phyloP scores from a whole-genome alignment of 2,113 vertebrate genomes.

The Alosa alosa region DNA sequence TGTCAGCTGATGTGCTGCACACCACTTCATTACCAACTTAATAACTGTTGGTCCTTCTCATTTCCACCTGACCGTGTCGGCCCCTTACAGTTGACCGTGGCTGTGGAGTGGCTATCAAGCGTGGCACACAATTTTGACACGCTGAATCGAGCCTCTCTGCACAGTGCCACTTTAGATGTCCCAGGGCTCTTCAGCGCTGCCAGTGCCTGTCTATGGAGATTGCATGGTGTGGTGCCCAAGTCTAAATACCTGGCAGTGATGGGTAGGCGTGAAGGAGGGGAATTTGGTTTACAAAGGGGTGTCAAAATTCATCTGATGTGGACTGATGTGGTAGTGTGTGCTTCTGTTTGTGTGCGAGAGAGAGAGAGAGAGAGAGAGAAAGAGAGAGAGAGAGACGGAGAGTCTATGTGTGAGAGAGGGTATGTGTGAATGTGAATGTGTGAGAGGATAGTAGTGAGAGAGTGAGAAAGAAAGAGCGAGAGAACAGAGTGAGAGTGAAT shows the following conservation, averaged over 20 bases:
- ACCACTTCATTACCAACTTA: not conserved
- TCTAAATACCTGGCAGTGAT: not conserved
- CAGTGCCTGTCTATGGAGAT: not conserved
- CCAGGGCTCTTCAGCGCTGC: not conserved
- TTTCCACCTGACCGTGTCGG: too few species aligned
- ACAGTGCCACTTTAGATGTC: not conserved
- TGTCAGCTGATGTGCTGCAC: not conserved
- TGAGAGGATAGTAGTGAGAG: constrained; percentile 6
- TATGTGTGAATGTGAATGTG: too few species aligned
- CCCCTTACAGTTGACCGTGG: not conserved
- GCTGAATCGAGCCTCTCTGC: not conserved
- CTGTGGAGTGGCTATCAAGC: not conserved
- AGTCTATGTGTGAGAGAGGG: too few species aligned
- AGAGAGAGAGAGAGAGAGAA: too few species aligned
- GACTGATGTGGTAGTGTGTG: not conserved
- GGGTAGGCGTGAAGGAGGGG: not conserved
- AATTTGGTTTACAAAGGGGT: not conserved
- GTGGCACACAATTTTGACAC: not conserved
- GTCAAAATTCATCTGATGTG: not conserved
- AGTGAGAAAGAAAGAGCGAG: not conserved
- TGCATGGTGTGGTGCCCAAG: not conserved
- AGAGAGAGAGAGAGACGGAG: too few species aligned
- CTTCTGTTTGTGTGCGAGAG: not conserved
- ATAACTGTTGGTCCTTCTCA: too few species aligned
- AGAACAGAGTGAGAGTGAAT: constrained; percentile 22